These are phyloP conservation scores for Pectinophora gossypiella DNA, from an alignment of 1,140 invertebrate species.

Conservation along the genomic window DNA sequence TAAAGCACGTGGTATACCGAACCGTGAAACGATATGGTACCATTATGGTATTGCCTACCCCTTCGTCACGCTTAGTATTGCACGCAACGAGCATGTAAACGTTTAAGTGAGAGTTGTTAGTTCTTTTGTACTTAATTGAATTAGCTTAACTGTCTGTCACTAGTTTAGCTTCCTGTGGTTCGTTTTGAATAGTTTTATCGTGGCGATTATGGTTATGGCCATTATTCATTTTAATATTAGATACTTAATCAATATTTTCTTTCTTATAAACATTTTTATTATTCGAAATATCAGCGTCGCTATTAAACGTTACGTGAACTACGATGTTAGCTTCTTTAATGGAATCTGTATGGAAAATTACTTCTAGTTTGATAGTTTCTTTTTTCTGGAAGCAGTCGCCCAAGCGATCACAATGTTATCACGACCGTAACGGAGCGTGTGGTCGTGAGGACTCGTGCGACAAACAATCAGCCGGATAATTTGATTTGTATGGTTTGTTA, in stretches of 20 bases:
- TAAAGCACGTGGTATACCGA: constrained; percentile 1
- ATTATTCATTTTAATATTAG: too few relatives aligned
- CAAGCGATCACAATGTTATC: background rate
- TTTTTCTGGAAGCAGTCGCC: background rate
- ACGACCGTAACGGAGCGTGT: background rate
- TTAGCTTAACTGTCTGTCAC: too few relatives aligned
- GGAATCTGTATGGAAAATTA: too few relatives aligned
- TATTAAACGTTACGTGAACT: too few relatives aligned
- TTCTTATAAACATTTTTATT: too few relatives aligned
- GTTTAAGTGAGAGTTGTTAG: constrained; percentile 1
- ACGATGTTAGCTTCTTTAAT: too few relatives aligned
- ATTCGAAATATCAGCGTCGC: too few relatives aligned
- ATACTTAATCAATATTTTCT: too few relatives aligned
- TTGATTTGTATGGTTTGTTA: background rate
- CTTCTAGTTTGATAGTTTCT: too few relatives aligned
- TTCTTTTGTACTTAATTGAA: background rate
- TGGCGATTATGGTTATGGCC: too few relatives aligned
- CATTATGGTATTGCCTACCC: background rate
- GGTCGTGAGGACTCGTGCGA: background rate
- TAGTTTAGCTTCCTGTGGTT: too few relatives aligned
- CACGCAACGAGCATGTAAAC: constrained; percentile 13
- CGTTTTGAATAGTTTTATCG: too few relatives aligned
- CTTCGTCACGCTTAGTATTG: constrained; percentile 10
- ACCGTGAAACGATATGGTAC: background rate
- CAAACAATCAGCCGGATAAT: background rate